Percentiles rank a stretch among this genome's conserved stretches.
Evolutionary conservation across 2,113 vertebrate species (phyloP).

Genomic region (Lepisosteus oculatus): DNA sequence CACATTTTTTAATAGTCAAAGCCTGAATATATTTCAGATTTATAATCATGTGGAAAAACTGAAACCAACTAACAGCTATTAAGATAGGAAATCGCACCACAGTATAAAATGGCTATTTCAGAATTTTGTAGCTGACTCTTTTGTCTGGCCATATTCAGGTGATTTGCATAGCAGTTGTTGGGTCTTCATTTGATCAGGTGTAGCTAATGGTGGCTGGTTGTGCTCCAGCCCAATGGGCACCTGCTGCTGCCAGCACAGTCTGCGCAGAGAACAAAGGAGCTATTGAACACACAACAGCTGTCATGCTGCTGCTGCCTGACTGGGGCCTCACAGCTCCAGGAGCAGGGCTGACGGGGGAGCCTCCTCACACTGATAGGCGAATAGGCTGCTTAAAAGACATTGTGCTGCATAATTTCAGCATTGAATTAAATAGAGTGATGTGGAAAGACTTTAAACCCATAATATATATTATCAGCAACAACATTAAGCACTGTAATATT

Average conservation of each 20-base stretch:
- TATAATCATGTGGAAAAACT: too few relatives aligned
- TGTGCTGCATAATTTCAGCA: constrained; percentile 13
- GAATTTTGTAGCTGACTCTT: not conserved
- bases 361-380: constrained; percentile 13
- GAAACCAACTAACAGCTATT: too few relatives aligned
- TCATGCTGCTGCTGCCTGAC: constrained; percentile 33
- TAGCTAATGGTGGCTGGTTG: constrained; percentile 23
- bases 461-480: too few relatives aligned
- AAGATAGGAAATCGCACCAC: too few relatives aligned
- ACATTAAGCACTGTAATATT: too few relatives aligned
- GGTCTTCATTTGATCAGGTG: constrained; percentile 32
- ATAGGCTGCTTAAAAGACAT: constrained; percentile 20
- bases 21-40: too few relatives aligned
- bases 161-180: constrained; percentile 23
- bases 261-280: constrained; percentile 33
- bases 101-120: too few relatives aligned
- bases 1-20: too few relatives aligned
- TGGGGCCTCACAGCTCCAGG: constrained; percentile 23
- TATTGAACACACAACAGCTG: constrained; percentile 44
- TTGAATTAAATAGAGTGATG: constrained; percentile 18
- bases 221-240: constrained; percentile 28
- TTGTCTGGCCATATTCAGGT: not conserved
- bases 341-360: constrained; percentile 25
- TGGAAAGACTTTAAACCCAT: not conserved
- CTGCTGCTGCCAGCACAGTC: constrained; percentile 30